Conservation (phyloP, 2,888 invertebrate species). For the Xestia rhomboidea region DNA sequence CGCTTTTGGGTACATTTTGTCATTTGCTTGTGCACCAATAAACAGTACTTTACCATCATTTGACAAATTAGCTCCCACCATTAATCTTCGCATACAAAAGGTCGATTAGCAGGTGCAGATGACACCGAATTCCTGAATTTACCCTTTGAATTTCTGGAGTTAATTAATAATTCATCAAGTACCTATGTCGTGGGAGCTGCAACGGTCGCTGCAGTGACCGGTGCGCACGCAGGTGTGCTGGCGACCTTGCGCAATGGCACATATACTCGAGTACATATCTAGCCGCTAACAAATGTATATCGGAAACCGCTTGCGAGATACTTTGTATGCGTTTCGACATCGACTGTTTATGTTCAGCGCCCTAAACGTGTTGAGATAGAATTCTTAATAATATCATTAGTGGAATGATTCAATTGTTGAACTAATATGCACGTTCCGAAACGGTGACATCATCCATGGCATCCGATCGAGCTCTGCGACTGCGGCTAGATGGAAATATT, state of each 20-base stretch:
- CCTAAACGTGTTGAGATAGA: constrained; percentile 77
- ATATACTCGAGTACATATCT: constrained; percentile 79
- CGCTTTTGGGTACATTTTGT: constrained; percentile 76
- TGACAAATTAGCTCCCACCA: constrained; percentile 32
- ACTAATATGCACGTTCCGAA: constrained; percentile 72
- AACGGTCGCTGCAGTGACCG: constrained; percentile 83
- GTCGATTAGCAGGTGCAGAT: constrained; percentile 73
- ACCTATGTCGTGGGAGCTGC: constrained; percentile 81
- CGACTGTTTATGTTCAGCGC: constrained; percentile 72
- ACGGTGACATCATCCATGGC: constrained; percentile 82
- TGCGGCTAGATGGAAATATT: constrained; percentile 78
- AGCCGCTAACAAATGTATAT: constrained; percentile 83
- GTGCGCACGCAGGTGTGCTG: constrained; percentile 81
- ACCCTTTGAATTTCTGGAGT: constrained; percentile 75
- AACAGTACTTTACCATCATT: constrained; percentile 37
- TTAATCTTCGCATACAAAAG: constrained; percentile 59
- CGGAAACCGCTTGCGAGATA: constrained; percentile 86
- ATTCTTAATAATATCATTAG: constrained; percentile 64
- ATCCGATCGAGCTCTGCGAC: constrained; percentile 55
- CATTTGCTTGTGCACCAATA: constrained; percentile 61
- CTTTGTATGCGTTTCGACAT: constrained; percentile 82
- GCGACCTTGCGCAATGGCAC: constrained; percentile 89
- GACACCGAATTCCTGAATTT: constrained; percentile 73
- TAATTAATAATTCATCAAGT: constrained; percentile 79
- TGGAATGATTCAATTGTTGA: constrained; percentile 71